Evolutionary conservation across 2,113 vertebrate genomes (phyloP).

Genomic region (Candoia aspera): DNA sequence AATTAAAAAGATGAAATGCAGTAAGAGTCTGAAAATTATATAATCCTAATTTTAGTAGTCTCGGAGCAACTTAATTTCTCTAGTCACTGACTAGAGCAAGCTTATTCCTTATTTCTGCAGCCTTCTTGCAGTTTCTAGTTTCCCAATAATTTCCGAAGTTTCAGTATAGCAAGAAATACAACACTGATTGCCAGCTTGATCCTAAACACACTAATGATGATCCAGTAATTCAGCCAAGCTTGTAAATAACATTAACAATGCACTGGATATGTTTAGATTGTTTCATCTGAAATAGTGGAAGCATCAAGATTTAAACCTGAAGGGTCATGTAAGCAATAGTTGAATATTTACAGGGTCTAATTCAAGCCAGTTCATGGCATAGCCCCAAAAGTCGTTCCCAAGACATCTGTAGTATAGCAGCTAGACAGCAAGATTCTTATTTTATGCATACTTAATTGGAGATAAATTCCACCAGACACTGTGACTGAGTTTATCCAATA

Average conservation of each 20-base stretch:
- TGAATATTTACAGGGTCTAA: neutral
- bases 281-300: neutral
- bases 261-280: neutral
- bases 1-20: neutral
- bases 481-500: neutral
- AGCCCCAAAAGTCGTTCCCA: neutral
- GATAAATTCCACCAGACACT: neutral
- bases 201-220: neutral
- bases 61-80: neutral
- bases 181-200: neutral
- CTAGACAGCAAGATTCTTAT: neutral
- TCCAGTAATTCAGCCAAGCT: neutral
- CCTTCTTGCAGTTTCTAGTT: neutral
- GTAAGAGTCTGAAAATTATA: neutral
- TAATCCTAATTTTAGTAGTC: neutral
- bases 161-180: neutral
- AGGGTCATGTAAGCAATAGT: neutral
- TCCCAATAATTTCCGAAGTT: constrained; percentile 4
- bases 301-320: neutral
- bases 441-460: neutral
- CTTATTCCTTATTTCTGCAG: neutral
- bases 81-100: no score
- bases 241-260: neutral
- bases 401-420: neutral
- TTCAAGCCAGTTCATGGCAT: neutral